These are phyloP conservation scores for Tetanocera ferruginea DNA, from an alignment of 2,888 invertebrate genomes.

Conservation along the genomic window DNA sequence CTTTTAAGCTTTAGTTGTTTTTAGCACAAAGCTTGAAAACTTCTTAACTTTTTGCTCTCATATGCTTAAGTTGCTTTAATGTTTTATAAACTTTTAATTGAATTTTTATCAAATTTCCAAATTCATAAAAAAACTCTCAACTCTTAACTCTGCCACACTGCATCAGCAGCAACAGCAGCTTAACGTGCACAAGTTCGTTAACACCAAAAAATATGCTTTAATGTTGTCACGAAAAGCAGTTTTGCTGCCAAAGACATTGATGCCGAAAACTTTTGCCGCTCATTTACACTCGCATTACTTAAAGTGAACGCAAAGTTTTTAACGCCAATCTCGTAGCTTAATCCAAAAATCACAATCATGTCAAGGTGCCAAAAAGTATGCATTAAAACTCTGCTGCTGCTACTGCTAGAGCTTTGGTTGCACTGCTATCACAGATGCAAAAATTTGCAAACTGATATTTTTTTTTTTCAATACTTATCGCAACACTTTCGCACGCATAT, in stretches of 20 bases:
- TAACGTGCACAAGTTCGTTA: background rate
- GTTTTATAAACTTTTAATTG: conserved; percentile 27
- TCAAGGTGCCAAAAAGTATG: conserved; percentile 49
- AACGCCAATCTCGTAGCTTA: background rate
- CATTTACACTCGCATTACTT: conserved; percentile 34
- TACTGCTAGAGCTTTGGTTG: too few species aligned
- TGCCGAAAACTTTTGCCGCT: conserved; percentile 27
- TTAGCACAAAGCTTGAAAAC: background rate
- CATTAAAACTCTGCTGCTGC: background rate
- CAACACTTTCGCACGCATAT: conserved; percentile 9
- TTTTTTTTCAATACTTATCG: background rate
- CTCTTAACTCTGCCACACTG: background rate
- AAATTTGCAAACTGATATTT: background rate
- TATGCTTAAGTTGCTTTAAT: background rate
- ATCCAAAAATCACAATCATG: conserved; percentile 46
- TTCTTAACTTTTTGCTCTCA: background rate
- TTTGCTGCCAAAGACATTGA: background rate
- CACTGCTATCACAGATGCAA: conserved; percentile 5
- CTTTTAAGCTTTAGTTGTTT: too few species aligned
- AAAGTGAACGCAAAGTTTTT: conserved; percentile 14
- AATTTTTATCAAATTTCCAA: conserved; percentile 10
- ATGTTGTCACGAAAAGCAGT: conserved; percentile 6
- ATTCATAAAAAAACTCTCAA: background rate
- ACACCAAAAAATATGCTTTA: conserved; percentile 32
- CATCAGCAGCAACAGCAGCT: conserved; percentile 11